Evolutionary conservation across 2,113 vertebrate species (phyloP).

Genomic region (Crotophaga sulcirostris): DNA sequence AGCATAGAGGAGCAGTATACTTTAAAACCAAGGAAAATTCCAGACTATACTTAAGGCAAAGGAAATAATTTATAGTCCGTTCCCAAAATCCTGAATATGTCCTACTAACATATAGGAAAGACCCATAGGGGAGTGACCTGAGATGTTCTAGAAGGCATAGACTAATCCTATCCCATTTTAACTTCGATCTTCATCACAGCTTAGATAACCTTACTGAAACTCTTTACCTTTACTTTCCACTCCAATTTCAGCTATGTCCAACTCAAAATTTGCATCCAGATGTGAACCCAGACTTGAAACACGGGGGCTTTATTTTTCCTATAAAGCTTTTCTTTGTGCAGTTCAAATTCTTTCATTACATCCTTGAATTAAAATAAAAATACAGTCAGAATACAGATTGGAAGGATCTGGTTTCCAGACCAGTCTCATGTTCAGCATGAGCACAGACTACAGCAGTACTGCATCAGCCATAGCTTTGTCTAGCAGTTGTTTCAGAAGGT

Average conservation of each 20-base stretch:
- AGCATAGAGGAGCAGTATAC: neutral
- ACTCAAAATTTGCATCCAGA: neutral
- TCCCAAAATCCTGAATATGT: neutral
- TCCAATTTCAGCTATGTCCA: neutral
- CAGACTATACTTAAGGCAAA: neutral
- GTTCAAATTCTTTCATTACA: neutral
- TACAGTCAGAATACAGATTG: neutral
- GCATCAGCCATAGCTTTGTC: neutral
- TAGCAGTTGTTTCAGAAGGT: neutral
- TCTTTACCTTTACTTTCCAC: neutral
- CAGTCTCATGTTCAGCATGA: neutral
- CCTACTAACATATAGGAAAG: neutral
- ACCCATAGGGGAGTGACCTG: neutral
- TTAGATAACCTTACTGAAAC: neutral
- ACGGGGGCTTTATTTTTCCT: neutral
- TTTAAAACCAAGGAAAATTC: neutral
- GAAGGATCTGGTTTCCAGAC: neutral
- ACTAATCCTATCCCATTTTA: neutral
- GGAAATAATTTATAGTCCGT: neutral
- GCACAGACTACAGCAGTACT: neutral
- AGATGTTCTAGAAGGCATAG: neutral
- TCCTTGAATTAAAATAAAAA: neutral
- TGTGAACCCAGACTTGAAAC: neutral
- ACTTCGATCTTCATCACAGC: neutral
- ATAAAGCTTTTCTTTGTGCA: neutral